Conservation (phyloP, 2,888 invertebrate genomes). For the Acrobasis suavella region DNA sequence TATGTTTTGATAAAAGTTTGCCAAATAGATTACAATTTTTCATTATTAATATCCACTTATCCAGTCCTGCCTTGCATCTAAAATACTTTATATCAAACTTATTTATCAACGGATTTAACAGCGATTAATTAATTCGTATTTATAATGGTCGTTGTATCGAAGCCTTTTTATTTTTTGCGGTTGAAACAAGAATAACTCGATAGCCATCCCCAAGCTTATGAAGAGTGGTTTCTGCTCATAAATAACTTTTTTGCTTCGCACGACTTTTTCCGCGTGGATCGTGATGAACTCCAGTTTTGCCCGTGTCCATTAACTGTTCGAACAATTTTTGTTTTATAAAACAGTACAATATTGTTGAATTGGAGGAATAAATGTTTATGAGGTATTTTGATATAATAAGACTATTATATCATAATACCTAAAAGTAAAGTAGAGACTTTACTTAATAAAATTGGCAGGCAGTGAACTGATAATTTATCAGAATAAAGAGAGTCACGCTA, state of each 20-base stretch:
- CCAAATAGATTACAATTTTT: no score
- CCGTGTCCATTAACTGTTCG: neutral
- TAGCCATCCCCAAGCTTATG: conserved; percentile 3
- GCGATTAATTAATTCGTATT: neutral
- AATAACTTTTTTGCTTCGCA: conserved; percentile 11
- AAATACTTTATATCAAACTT: neutral
- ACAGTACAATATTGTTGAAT: neutral
- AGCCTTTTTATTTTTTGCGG: conserved; percentile 6
- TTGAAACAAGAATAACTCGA: conserved; percentile 9
- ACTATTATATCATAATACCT: no score
- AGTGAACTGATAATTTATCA: no score
- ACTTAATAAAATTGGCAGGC: no score
- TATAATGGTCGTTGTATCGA: neutral
- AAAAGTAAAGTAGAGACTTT: no score
- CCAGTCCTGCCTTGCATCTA: no score
- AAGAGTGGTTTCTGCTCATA: conserved; percentile 7
- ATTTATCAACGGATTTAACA: neutral
- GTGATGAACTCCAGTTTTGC: conserved; percentile 7
- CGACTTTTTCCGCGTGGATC: conserved; percentile 12
- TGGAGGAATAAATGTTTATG: no score
- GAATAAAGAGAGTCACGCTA: no score
- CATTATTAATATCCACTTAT: no score
- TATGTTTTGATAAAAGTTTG: no score
- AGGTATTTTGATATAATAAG: no score
- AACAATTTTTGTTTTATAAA: neutral